Conservation (phyloP, 2,797 vertebrate genomes). For the Takifugu ocellatus region DNA sequence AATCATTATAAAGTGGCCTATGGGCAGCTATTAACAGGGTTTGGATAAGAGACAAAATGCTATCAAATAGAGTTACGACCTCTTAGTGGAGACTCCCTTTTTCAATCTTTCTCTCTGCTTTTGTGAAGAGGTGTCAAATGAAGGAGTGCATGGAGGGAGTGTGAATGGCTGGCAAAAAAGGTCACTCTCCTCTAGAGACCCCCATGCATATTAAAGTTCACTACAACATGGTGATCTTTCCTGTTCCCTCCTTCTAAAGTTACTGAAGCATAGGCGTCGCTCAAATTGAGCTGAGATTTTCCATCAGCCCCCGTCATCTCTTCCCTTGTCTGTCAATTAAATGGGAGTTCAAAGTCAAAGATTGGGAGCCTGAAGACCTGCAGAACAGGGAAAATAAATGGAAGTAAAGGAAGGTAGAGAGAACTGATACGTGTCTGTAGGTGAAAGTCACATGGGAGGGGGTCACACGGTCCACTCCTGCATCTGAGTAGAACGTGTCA, state of each 20-base stretch:
- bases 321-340: conserved; percentile 51
- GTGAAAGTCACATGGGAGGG: conserved; percentile 45
- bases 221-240: conserved; percentile 4
- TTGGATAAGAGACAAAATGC: conserved; percentile 63
- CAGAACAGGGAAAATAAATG: conserved; percentile 9
- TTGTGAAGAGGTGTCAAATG: conserved; percentile 12
- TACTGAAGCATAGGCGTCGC: conserved; percentile 3
- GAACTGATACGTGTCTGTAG: conserved; percentile 25
- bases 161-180: conserved; percentile 56
- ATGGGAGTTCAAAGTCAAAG: conserved; percentile 34
- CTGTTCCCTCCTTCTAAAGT: conserved; percentile 4
- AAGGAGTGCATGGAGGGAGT: conserved; percentile 2
- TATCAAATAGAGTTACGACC: conserved; percentile 64
- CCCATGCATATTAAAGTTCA: conserved; percentile 42
- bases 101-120: conserved; percentile 26
- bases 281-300: conserved; percentile 28
- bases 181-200: conserved; percentile 43
- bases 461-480: conserved; percentile 48
- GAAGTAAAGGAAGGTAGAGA: conserved; percentile 1
- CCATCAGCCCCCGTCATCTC: background rate
- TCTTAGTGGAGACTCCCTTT: conserved; percentile 45
- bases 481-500: conserved; percentile 1
- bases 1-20: conserved; percentile 64
- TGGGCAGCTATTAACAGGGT: conserved; percentile 62
- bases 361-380: background rate